These are phyloP conservation scores for Pomatostomus ruficeps DNA, from an alignment of 2,113 vertebrate genomes.

Conservation along the genomic window DNA sequence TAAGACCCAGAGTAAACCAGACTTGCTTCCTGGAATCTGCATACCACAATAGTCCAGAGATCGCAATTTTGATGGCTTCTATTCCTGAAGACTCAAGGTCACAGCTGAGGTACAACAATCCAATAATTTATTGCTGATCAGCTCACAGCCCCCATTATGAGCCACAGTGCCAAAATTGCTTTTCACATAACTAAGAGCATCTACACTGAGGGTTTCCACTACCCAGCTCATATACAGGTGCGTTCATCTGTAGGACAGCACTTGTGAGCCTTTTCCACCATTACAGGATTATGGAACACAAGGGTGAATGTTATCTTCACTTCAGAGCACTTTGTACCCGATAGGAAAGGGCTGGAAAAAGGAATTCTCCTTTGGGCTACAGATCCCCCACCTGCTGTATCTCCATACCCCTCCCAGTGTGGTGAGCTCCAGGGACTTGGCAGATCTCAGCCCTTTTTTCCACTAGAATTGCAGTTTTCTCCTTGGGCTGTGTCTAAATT, in stretches of 20 bases:
- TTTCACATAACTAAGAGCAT: not conserved
- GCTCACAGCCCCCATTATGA: not conserved
- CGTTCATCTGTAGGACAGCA: not conserved
- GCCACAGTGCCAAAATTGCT: not conserved
- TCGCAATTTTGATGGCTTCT: not conserved
- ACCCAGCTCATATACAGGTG: not conserved
- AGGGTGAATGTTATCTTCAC: not conserved
- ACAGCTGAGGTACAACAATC: not conserved
- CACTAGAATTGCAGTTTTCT: conserved; percentile 17
- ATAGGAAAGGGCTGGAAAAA: not conserved
- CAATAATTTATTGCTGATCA: not conserved
- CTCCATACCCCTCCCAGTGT: not conserved
- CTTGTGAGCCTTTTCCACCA: not conserved
- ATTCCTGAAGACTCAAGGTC: not conserved
- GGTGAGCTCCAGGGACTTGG: conserved; percentile 6
- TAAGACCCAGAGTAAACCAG: not conserved
- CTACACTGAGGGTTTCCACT: not conserved
- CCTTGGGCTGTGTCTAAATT: conserved; percentile 37
- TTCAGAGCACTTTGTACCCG: not conserved
- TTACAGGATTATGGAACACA: not conserved
- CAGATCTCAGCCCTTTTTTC: conserved; percentile 6
- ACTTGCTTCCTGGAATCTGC: not conserved
- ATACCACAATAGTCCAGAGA: not conserved
- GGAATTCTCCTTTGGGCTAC: not conserved
- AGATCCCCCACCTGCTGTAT: not conserved